Conservation (phyloP, 2,797 vertebrate genomes). For the Carcharodon carcharias region DNA sequence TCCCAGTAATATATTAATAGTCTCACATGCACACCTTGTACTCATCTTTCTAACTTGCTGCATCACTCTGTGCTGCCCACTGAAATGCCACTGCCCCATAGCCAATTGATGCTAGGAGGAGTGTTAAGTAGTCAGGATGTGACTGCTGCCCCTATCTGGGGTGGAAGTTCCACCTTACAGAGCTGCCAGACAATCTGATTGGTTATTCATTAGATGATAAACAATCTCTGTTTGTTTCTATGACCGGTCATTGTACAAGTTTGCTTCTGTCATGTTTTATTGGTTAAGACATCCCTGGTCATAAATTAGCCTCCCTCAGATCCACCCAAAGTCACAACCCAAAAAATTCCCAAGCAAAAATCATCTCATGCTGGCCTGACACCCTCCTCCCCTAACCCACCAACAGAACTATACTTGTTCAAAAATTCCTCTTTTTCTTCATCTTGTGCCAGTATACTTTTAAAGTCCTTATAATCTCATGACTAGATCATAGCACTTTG, state of each 20-base stretch:
- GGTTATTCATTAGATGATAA: background rate
- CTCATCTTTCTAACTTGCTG: background rate
- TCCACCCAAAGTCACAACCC: background rate
- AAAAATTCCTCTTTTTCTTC: background rate
- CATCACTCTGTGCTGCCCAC: background rate
- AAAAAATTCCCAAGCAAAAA: background rate
- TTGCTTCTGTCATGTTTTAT: background rate
- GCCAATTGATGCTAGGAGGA: no score
- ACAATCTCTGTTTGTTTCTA: background rate
- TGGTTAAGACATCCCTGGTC: background rate
- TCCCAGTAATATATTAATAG: background rate
- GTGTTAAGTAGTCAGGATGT: no score
- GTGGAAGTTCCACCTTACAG: no score
- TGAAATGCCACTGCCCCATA: no score
- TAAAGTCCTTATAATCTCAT: background rate
- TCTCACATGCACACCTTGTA: background rate
- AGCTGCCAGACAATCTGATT: no score
- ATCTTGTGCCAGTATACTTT: background rate
- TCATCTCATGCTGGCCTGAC: background rate
- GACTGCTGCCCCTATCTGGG: no score
- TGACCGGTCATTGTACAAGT: background rate
- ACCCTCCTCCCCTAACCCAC: background rate
- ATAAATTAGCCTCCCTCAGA: background rate
- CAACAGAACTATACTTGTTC: background rate
- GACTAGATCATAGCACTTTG: background rate